Evolutionary conservation across 1,140 invertebrate species (phyloP).

Genomic region (Drosophila varians): DNA sequence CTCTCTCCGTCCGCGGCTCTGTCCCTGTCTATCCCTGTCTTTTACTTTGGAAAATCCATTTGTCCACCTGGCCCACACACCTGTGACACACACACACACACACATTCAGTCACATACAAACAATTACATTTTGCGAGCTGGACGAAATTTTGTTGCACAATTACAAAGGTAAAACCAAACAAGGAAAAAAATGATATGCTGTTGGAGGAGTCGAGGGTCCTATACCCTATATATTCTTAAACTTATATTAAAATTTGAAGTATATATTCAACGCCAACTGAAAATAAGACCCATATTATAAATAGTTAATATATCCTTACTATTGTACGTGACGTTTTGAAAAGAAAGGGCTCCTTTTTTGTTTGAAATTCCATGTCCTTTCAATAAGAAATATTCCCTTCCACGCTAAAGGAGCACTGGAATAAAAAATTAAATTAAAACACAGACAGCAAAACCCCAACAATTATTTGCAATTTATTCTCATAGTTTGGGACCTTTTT

Average conservation of each 20-base stretch:
- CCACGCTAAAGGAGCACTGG: not conserved
- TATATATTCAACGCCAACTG: too few species aligned
- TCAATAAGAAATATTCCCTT: not conserved
- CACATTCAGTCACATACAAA: slow-evolving; percentile 7
- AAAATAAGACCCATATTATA: too few species aligned
- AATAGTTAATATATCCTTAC: too few species aligned
- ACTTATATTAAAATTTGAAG: too few species aligned
- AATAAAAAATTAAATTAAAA: slow-evolving; percentile 6
- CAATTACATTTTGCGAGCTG: not conserved
- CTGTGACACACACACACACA: slow-evolving; percentile 1
- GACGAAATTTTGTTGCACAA: slow-evolving; percentile 58
- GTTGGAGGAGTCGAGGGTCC: not conserved
- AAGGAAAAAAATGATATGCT: too few species aligned
- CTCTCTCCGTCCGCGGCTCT: not conserved
- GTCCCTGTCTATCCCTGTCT: not conserved
- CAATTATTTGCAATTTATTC: not conserved
- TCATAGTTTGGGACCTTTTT: not conserved
- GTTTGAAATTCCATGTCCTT: not conserved
- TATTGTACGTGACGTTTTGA: too few species aligned
- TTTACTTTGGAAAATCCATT: slow-evolving; percentile 73
- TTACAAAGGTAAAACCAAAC: slow-evolving; percentile 12
- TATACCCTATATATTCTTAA: not conserved
- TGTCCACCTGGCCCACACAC: slow-evolving; percentile 59
- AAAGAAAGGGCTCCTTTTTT: too few species aligned
- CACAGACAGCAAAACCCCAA: not conserved